phyloP scores from a whole-genome alignment of 1,140 invertebrate species.

The Epicauta chinensis region DNA sequence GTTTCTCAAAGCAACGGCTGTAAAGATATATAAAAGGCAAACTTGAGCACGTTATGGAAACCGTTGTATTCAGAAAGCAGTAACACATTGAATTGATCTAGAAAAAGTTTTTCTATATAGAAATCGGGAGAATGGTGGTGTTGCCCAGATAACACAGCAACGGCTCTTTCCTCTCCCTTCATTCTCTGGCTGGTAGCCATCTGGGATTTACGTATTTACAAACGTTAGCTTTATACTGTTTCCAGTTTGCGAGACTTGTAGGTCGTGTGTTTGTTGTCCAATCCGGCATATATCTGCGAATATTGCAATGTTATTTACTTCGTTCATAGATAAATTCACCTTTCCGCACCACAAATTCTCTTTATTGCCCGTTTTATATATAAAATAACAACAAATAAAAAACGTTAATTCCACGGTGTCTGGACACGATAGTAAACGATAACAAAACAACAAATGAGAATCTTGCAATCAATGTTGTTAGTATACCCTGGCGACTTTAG shows the following conservation, averaged over 20 bases:
- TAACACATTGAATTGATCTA: no score
- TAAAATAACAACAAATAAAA: no score
- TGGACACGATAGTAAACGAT: background rate
- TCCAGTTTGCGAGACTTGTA: background rate
- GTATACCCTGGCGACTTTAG: no score
- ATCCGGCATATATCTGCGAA: conserved; percentile 2
- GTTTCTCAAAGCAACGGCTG: no score
- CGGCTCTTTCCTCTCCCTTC: background rate
- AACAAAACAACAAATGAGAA: background rate
- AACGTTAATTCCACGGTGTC: conserved; percentile 3
- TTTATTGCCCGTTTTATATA: conserved; percentile 3
- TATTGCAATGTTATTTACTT: conserved; percentile 8
- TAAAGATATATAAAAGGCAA: no score
- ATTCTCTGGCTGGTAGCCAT: conserved; percentile 4
- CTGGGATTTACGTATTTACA: conserved; percentile 9
- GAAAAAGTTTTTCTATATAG: no score
- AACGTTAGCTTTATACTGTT: conserved; percentile 3
- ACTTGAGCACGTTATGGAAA: no score
- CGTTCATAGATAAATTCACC: conserved; percentile 3
- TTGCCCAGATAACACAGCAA: no score
- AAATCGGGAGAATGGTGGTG: no score
- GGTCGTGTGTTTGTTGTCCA: no score
- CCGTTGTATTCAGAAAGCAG: no score
- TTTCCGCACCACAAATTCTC: conserved; percentile 10
- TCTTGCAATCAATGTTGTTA: background rate